Evolutionary conservation across 2,797 vertebrate genomes (phyloP).

Genomic region (Pseudochaenichthys georgianus): DNA sequence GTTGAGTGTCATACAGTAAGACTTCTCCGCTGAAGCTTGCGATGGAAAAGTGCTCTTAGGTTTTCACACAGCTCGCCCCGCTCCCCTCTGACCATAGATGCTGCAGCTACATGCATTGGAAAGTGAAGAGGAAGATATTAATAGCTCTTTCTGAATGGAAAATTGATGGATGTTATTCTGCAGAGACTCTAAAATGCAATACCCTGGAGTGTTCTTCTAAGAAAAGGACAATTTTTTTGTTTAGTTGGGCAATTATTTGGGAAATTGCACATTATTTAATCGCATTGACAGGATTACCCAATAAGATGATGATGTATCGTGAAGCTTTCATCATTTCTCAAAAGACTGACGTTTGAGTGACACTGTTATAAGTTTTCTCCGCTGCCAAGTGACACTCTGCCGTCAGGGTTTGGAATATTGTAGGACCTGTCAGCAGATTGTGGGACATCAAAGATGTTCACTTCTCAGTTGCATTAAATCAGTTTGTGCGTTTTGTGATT

Average conservation of each 20-base stretch:
- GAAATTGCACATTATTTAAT: neutral
- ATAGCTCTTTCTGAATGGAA: slow-evolving; percentile 38
- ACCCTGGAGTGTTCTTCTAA: slow-evolving; percentile 12
- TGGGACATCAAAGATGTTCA: slow-evolving; percentile 4
- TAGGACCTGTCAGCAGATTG: neutral
- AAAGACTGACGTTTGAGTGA: neutral
- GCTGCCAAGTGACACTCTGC: slow-evolving; percentile 14
- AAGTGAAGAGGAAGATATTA: slow-evolving; percentile 52
- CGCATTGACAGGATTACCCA: neutral
- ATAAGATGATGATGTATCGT: neutral
- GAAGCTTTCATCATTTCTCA: neutral
- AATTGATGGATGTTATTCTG: slow-evolving; percentile 28
- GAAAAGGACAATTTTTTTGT: slow-evolving; percentile 2
- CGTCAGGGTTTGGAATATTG: slow-evolving; percentile 17
- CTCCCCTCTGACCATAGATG: slow-evolving; percentile 53
- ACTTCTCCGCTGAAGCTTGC: too few species aligned
- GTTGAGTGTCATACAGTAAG: too few species aligned
- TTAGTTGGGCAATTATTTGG: neutral
- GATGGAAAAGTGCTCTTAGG: slow-evolving; percentile 55
- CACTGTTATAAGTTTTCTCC: neutral
- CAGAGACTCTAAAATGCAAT: slow-evolving; percentile 32
- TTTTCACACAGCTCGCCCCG: slow-evolving; percentile 46
- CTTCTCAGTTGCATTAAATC: neutral
- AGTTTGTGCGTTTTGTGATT: neutral
- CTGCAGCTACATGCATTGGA: slow-evolving; percentile 43